phyloP scores from a whole-genome alignment of 2,113 vertebrate species.

The Potamarius usumacintae region DNA sequence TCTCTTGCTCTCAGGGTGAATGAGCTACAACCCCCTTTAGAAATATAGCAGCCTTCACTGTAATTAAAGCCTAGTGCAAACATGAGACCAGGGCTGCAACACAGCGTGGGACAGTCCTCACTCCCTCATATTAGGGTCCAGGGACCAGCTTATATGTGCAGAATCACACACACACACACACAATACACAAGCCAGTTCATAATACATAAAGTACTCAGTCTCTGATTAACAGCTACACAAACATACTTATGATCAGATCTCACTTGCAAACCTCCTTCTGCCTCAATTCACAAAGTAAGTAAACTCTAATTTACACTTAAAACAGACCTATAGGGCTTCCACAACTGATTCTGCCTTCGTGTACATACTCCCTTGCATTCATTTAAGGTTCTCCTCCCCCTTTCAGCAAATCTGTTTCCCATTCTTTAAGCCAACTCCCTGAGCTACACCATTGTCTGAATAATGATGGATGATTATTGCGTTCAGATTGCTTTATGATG shows the following conservation, averaged over 20 bases:
- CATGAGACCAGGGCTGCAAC: conserved; percentile 56
- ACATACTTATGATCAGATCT: not conserved
- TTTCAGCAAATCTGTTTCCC: conserved; percentile 64
- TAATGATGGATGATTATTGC: conserved; percentile 75
- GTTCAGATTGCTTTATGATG: conserved; percentile 70
- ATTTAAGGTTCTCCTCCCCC: conserved; percentile 25
- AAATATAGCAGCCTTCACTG: conserved; percentile 51
- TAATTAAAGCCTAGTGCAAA: conserved; percentile 76
- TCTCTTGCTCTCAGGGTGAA: conserved; percentile 26
- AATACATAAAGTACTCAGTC: not conserved
- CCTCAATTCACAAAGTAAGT: not conserved
- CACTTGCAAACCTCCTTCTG: not conserved
- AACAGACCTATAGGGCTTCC: not conserved
- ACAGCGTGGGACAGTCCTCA: conserved; percentile 68
- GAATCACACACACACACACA: conserved; percentile 21
- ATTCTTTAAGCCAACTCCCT: conserved; percentile 61
- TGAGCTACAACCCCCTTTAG: conserved; percentile 43
- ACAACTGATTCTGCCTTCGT: no score
- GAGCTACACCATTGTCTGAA: conserved; percentile 63
- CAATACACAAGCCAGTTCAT: not conserved
- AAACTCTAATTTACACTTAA: not conserved
- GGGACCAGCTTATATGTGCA: conserved; percentile 54
- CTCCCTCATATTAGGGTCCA: conserved; percentile 64
- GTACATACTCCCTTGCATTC: not conserved
- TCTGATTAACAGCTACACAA: not conserved